Conservation (phyloP, 2,888 invertebrate species). For the Drosophila sordidula region DNA sequence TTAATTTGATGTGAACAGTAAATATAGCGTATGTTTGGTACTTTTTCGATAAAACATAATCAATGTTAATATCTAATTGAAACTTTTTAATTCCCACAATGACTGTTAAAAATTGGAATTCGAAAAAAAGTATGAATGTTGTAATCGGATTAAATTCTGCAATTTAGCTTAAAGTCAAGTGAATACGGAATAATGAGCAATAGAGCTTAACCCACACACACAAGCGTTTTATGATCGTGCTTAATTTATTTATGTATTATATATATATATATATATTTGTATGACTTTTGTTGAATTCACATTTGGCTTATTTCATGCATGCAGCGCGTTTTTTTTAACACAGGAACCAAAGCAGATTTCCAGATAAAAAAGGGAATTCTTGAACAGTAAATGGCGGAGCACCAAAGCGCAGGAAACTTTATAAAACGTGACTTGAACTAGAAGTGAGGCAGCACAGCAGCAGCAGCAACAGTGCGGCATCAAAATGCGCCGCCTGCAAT, state of each 20-base stretch:
- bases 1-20: not conserved
- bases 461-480: not conserved
- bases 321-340: constrained; percentile 14
- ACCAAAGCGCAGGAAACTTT: constrained; percentile 60
- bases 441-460: constrained; percentile 6
- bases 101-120: too few species aligned
- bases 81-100: not conserved
- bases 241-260: constrained; percentile 26
- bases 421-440: constrained; percentile 71
- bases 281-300: constrained; percentile 35
- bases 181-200: not conserved
- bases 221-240: constrained; percentile 26
- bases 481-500: constrained; percentile 10
- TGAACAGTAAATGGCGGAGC: constrained; percentile 46
- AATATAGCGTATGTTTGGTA: not conserved
- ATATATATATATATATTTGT: constrained; percentile 7
- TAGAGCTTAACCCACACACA: constrained; percentile 15
- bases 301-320: constrained; percentile 16
- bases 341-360: constrained; percentile 40
- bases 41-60: not conserved
- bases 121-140: too few species aligned
- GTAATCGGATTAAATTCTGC: not conserved
- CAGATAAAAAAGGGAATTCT: constrained; percentile 26
- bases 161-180: not conserved
- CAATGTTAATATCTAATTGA: too few species aligned